phyloP scores from a whole-genome alignment of 2,888 invertebrate genomes.

The Entomobrya proxima region DNA sequence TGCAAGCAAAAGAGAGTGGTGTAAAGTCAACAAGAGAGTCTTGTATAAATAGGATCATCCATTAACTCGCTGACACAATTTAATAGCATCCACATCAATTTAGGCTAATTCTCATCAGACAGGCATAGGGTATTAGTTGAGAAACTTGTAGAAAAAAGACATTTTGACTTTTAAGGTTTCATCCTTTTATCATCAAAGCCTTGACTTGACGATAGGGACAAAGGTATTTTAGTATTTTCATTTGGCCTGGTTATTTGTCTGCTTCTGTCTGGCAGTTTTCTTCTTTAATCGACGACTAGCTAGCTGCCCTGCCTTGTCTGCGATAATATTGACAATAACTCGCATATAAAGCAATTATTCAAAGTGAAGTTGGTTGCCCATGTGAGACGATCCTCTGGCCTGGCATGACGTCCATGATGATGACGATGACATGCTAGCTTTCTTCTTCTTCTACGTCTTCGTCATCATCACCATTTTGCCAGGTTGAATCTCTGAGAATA shows the following conservation, averaged over 20 bases:
- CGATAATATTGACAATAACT: constrained; percentile 57
- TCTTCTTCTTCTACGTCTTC: too few relatives aligned
- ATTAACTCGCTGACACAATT: too few relatives aligned
- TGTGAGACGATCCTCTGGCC: constrained; percentile 36
- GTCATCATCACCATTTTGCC: not conserved
- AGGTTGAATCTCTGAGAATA: constrained; percentile 17
- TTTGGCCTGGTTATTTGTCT: not conserved
- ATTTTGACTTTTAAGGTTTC: constrained; percentile 12
- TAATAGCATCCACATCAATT: too few relatives aligned
- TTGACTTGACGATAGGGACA: not conserved
- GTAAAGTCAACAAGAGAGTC: too few relatives aligned
- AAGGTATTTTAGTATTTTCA: not conserved
- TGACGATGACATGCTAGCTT: not conserved
- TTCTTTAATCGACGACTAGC: constrained; percentile 36
- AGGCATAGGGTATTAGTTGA: too few relatives aligned
- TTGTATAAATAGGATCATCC: too few relatives aligned
- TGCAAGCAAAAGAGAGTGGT: too few relatives aligned
- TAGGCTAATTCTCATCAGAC: too few relatives aligned
- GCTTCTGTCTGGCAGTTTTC: not conserved
- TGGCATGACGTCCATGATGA: constrained; percentile 57
- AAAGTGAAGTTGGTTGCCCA: constrained; percentile 43
- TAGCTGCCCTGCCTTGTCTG: constrained; percentile 1
- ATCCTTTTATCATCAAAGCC: not conserved
- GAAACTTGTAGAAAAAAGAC: too few relatives aligned
- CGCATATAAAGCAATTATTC: constrained; percentile 63